A percentile compares a stretch with the other conserved stretches of the same genome.
Evolutionary conservation across 2,797 vertebrate species (phyloP).

Genomic region (Mallotus villosus): DNA sequence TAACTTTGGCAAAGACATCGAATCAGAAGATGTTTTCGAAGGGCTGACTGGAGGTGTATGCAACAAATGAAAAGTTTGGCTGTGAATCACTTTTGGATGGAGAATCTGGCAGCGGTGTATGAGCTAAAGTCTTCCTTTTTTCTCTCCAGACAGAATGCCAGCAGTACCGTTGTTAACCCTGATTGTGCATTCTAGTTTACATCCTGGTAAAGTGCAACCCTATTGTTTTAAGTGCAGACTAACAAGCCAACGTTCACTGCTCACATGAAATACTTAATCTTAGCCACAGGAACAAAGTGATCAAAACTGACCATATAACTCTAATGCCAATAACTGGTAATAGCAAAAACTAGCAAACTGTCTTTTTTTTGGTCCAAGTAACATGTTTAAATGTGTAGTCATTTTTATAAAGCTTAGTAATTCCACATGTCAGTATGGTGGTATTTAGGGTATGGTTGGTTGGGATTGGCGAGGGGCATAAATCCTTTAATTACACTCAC

Average conservation of each 20-base stretch:
- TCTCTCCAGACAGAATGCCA: constrained; percentile 32
- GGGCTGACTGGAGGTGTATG: constrained; percentile 59
- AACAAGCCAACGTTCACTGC: too few species aligned
- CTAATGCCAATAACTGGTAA: too few species aligned
- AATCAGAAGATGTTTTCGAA: constrained; percentile 52
- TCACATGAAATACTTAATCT: background rate
- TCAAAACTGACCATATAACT: background rate
- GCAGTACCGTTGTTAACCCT: constrained; percentile 64
- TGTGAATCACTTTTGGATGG: constrained; percentile 41
- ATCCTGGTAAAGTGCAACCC: too few species aligned
- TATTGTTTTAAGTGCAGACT: too few species aligned
- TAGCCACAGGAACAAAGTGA: background rate
- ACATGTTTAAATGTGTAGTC: too few species aligned
- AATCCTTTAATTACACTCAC: too few species aligned
- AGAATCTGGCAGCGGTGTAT: constrained; percentile 1
- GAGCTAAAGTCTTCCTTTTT: background rate
- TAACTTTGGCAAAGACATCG: constrained; percentile 49
- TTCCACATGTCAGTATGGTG: too few species aligned
- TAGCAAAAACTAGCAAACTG: too few species aligned
- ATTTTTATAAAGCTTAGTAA: too few species aligned
- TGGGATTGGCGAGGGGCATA: too few species aligned
- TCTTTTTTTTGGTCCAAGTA: too few species aligned
- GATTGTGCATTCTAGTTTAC: constrained; percentile 7
- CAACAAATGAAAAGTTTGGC: constrained; percentile 65
- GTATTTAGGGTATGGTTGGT: too few species aligned